Evolutionary conservation across 2,797 vertebrate genomes (phyloP), one percentile per base, ranked within the genome.

Genomic region (Pangasius mekongensis): DNA sequence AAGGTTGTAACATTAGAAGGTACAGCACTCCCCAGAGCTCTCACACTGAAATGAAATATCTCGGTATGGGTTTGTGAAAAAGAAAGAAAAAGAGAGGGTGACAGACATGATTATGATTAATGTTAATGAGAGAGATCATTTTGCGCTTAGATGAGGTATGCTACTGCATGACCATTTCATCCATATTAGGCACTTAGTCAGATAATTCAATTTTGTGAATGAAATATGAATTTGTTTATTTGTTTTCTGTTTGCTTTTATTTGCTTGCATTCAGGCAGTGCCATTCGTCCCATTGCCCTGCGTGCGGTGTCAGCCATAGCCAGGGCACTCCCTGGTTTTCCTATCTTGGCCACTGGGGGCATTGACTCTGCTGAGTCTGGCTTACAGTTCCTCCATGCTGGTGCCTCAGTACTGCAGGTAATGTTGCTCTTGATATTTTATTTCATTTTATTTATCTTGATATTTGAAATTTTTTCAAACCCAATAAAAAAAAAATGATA

Each of bases 341-440:
- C 97, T 30, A 88, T 99, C 87, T 89, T 99, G 92, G 98, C 98
- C 74, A 98, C 98, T 0, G 97, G 98, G 62, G 98, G 98, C 52
- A 98, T 99, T 0, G 98, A 99, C 93, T 99, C 98, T 13, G 98
- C 98, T 73, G 98, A 99, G 88, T 92, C 96, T 0, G 98, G 97
- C 1, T 94, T 98, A 18, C 98, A 98, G 93, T 98, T 99, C 90
- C 97, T 99, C 67, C 97, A 99, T 10, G 96, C 97, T 0, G 97
- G 98, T 0, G 98, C 98, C 71, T 97, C 97, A 0, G 96, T 98
- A 66, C 92, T 99, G 67, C 98, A 99, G 98, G 98, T 98, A 90
- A 67, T 49, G 8, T 88, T 58, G 13, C 7, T 16, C 20, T 69
- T 9, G 3, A 64, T 73, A 64, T 24, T 89, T 36, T 82, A 52